Conservation (phyloP, 2,797 vertebrate genomes). For the Monodelphis domestica region DNA sequence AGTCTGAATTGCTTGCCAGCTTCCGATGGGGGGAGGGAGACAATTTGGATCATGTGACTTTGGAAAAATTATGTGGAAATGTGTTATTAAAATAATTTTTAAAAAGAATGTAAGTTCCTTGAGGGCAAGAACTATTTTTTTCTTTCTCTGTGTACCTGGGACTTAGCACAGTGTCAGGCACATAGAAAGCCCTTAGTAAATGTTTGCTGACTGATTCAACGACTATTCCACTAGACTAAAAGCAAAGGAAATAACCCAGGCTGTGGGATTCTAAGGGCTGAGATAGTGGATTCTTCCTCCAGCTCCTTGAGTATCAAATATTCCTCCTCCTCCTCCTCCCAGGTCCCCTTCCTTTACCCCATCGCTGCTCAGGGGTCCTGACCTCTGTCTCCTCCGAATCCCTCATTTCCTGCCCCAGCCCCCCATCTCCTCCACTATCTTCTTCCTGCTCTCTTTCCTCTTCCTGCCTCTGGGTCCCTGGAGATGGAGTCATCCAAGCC, state of each 20-base stretch:
- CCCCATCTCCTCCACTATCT: conserved; percentile 56
- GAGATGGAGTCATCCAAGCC: conserved; percentile 52
- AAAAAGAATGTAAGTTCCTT: not conserved
- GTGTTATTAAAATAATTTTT: too few species aligned
- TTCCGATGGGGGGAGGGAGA: too few species aligned
- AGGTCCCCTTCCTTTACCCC: not conserved
- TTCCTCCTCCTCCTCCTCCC: not conserved
- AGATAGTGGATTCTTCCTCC: conserved; percentile 7
- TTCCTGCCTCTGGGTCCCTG: conserved; percentile 69
- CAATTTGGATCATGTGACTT: too few species aligned
- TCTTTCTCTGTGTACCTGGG: not conserved
- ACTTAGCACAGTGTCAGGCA: not conserved
- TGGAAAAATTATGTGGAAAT: too few species aligned
- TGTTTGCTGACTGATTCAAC: not conserved
- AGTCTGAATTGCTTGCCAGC: too few species aligned
- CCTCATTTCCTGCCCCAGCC: conserved; percentile 68
- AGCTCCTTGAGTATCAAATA: not conserved
- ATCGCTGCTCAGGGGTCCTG: conserved; percentile 43
- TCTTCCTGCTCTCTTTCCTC: conserved; percentile 76
- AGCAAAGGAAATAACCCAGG: not conserved
- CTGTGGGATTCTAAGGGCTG: not conserved
- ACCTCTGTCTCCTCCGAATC: conserved; percentile 40
- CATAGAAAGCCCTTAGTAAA: not conserved
- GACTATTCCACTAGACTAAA: not conserved
- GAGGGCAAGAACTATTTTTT: not conserved